Conservation (phyloP, 2,888 invertebrate genomes). For the Teinopalpus imperialis region DNA sequence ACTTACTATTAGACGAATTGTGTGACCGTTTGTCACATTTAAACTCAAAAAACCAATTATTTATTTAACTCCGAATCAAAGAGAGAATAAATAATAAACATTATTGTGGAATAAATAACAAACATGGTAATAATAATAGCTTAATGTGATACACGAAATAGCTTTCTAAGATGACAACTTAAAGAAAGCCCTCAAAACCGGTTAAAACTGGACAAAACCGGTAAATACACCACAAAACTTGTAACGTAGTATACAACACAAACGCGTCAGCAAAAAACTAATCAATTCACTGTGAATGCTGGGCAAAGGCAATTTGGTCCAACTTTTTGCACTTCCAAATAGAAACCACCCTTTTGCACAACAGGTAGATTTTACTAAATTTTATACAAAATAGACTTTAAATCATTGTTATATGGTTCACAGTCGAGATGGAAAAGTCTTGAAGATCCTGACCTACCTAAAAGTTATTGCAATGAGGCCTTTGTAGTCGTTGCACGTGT, state of each 20-base stretch:
- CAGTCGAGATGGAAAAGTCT: neutral
- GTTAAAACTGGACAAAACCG: constrained; percentile 14
- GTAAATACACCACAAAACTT: constrained; percentile 5
- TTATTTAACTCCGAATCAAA: too few species aligned
- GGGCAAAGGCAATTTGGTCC: constrained; percentile 25
- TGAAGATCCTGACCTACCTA: constrained; percentile 26
- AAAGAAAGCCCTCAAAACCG: constrained; percentile 1
- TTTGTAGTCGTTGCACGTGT: constrained; percentile 31
- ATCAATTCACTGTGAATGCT: constrained; percentile 26
- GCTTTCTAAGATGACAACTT: too few species aligned
- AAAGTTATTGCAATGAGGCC: constrained; percentile 28
- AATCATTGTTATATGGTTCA: neutral
- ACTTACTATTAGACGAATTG: too few species aligned
- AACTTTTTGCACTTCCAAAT: constrained; percentile 24
- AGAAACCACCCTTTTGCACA: constrained; percentile 31
- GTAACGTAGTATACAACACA: constrained; percentile 12
- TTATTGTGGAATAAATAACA: too few species aligned
- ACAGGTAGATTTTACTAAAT: constrained; percentile 26
- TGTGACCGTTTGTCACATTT: too few species aligned
- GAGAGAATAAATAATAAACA: too few species aligned
- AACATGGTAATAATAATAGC: too few species aligned
- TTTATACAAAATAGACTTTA: constrained; percentile 2
- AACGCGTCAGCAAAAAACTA: constrained; percentile 21
- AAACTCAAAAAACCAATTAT: too few species aligned
- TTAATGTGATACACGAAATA: too few species aligned